Evolutionary conservation across 2,888 invertebrate species (phyloP).

Genomic region (Gari tellinella): DNA sequence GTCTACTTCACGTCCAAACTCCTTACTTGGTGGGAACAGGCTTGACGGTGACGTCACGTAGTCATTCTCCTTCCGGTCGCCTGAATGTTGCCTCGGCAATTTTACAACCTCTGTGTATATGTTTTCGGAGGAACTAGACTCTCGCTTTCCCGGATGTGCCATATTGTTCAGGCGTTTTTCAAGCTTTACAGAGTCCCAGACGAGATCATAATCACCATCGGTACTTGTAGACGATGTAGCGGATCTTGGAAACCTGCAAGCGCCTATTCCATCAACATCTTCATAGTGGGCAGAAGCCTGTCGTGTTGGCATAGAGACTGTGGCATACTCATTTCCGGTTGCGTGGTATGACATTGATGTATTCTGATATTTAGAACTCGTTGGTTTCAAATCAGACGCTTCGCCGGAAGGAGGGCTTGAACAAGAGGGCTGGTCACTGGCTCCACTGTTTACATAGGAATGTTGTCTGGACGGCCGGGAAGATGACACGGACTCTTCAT

Average conservation of each 20-base stretch:
- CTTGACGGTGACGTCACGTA: slow-evolving; percentile 27
- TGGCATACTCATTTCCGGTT: slow-evolving; percentile 56
- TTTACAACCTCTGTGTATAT: slow-evolving; percentile 53
- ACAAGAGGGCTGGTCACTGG: slow-evolving; percentile 23
- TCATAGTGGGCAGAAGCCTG: slow-evolving; percentile 3
- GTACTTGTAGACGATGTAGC: slow-evolving; percentile 46
- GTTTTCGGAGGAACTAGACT: slow-evolving; percentile 38
- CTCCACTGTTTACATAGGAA: slow-evolving; percentile 54
- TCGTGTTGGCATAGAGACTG: slow-evolving; percentile 32
- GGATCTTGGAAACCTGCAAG: slow-evolving; percentile 22
- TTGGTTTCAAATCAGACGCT: slow-evolving; percentile 18
- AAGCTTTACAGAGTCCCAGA: slow-evolving; percentile 56
- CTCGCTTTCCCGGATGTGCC: slow-evolving; percentile 12
- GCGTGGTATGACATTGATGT: slow-evolving; percentile 11
- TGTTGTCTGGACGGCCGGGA: slow-evolving; percentile 24
- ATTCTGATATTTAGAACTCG: slow-evolving; percentile 9
- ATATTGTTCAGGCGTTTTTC: slow-evolving; percentile 24
- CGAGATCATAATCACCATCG: slow-evolving; percentile 59
- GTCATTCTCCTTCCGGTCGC: slow-evolving; percentile 27
- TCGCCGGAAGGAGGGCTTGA: slow-evolving; percentile 25
- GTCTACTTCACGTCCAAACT: slow-evolving; percentile 21
- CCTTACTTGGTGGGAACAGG: slow-evolving; percentile 34
- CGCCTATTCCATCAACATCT: slow-evolving; percentile 17
- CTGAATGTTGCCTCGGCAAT: slow-evolving; percentile 28
- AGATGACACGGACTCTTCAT: slow-evolving; percentile 38